Percentiles rank a stretch among this genome's conserved stretches.
Conservation (phyloP, 1,140 invertebrate genomes). For the Cherax destructor region DNA sequence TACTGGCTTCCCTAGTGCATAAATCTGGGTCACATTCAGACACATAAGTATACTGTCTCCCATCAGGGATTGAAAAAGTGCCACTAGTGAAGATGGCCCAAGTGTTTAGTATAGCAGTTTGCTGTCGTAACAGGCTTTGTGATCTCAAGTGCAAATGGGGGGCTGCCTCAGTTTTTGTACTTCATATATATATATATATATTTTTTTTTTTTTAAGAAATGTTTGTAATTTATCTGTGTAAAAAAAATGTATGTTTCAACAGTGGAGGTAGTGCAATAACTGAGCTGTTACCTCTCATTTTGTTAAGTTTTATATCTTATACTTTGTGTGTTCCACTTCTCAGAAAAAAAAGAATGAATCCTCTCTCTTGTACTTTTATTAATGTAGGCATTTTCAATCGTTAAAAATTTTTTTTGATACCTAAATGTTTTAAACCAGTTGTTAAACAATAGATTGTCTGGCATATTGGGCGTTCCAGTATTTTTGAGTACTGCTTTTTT, state of each 20-base stretch:
- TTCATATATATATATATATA: slow-evolving; percentile 47
- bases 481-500: slow-evolving; percentile 3
- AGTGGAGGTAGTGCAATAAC: slow-evolving; percentile 31
- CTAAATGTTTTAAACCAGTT: background rate
- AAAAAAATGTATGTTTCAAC: slow-evolving; percentile 27
- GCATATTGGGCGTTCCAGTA: slow-evolving; percentile 7
- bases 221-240: slow-evolving; percentile 46
- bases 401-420: slow-evolving; percentile 12
- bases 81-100: background rate
- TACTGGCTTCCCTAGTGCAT: slow-evolving; percentile 31
- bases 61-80: background rate
- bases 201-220: slow-evolving; percentile 28
- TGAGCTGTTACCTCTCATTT: slow-evolving; percentile 42
- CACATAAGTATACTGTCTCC: background rate
- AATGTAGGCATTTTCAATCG: background rate
- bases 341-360: background rate
- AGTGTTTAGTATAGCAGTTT: slow-evolving; percentile 25
- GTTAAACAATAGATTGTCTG: background rate
- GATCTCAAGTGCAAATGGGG: slow-evolving; percentile 62
- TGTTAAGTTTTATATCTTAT: slow-evolving; percentile 36
- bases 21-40: background rate
- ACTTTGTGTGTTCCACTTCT: background rate
- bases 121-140: slow-evolving; percentile 60
- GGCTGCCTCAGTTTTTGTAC: slow-evolving; percentile 35
- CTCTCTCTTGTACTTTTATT: background rate